phyloP scores from a whole-genome alignment of 2,113 vertebrate genomes.

The Nothobranchius furzeri region DNA sequence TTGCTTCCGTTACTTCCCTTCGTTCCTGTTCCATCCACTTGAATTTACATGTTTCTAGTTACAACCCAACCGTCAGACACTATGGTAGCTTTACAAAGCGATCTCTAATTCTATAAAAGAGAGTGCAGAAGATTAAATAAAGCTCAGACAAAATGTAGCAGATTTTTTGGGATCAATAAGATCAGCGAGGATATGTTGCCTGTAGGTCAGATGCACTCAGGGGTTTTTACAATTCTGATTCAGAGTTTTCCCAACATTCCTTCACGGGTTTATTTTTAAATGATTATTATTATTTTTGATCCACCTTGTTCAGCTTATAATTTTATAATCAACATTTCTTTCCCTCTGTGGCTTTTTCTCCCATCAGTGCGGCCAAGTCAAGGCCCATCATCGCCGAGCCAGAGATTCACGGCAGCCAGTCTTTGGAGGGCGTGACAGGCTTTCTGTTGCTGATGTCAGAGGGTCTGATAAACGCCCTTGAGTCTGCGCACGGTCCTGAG shows the following conservation, averaged over 20 bases:
- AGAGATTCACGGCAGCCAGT: conserved; percentile 90
- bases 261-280: too few relatives aligned
- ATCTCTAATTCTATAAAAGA: not conserved
- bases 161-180: conserved; percentile 4
- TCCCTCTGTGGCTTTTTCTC: not conserved
- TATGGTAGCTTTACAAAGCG: conserved; percentile 28
- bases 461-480: conserved; percentile 93
- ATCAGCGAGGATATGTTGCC: conserved; percentile 5
- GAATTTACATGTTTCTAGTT: too few relatives aligned
- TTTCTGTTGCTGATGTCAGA: conserved; percentile 97
- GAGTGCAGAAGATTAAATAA: conserved; percentile 31
- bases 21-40: too few relatives aligned
- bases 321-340: not conserved
- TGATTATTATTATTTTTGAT: not conserved
- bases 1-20: too few relatives aligned
- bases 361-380: conserved; percentile 85
- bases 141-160: not conserved
- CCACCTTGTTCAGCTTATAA: not conserved
- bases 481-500: conserved; percentile 93
- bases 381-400: conserved; percentile 92
- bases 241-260: too few relatives aligned
- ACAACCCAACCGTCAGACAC: not conserved
- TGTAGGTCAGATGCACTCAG: conserved; percentile 11
- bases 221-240: not conserved
- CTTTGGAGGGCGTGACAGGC: conserved; percentile 87